A percentile compares a stretch with the other conserved stretches of the same genome.
These are phyloP conservation scores for Sinohyriopsis cumingii DNA, from an alignment of 2,888 invertebrate genomes.

Conservation along the genomic window DNA sequence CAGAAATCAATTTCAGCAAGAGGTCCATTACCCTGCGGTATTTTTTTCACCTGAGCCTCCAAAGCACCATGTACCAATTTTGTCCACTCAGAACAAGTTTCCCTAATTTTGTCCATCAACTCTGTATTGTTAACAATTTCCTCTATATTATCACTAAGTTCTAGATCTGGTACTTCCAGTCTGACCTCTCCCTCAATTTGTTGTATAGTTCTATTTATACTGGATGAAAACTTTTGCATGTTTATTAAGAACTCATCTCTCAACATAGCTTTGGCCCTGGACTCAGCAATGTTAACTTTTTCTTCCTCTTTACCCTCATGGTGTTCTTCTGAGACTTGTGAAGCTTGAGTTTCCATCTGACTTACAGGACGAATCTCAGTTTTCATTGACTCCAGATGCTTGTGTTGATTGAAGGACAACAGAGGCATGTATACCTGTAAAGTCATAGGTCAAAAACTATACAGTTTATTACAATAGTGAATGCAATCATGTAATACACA, in stretches of 20 bases:
- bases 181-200: slow-evolving; percentile 85
- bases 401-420: slow-evolving; percentile 69
- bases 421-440: slow-evolving; percentile 70
- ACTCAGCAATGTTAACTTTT: slow-evolving; percentile 58
- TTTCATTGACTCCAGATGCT: slow-evolving; percentile 45
- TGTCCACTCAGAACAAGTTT: slow-evolving; percentile 77
- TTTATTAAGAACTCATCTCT: slow-evolving; percentile 75
- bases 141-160: slow-evolving; percentile 66
- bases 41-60: slow-evolving; percentile 64
- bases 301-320: slow-evolving; percentile 31
- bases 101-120: slow-evolving; percentile 73
- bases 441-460: no score
- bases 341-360: slow-evolving; percentile 42
- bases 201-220: slow-evolving; percentile 80
- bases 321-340: slow-evolving; percentile 33
- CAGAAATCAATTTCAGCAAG: slow-evolving; percentile 90
- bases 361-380: slow-evolving; percentile 43
- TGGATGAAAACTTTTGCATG: slow-evolving; percentile 75
- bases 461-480: no score
- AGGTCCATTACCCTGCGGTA: slow-evolving; percentile 81
- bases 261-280: slow-evolving; percentile 68
- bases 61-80: slow-evolving; percentile 65
- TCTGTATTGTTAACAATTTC: slow-evolving; percentile 68
- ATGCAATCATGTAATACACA: no score
- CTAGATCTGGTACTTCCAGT: slow-evolving; percentile 64